A percentile compares a stretch with the other conserved stretches of the same genome.
Evolutionary conservation across 1,140 invertebrate genomes (phyloP).

Genomic region (Drosophila pseudoananassae): DNA sequence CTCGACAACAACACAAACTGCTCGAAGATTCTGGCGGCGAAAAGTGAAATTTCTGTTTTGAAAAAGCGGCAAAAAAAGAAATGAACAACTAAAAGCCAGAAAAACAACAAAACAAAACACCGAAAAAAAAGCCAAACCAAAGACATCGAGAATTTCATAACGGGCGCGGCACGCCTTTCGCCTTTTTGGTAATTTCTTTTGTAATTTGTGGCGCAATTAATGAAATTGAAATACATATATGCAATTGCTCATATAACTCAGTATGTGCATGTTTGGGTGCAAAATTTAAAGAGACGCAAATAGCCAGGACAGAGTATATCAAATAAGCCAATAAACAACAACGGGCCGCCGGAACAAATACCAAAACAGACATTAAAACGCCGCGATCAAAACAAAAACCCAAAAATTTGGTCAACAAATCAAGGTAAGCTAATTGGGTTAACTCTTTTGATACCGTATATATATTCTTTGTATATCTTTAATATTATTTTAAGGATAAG

Average conservation of each 20-base stretch:
- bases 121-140: slow-evolving; percentile 19
- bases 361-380: slow-evolving; percentile 51
- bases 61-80: slow-evolving; percentile 26
- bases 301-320: slow-evolving; percentile 35
- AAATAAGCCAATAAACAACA: slow-evolving; percentile 57
- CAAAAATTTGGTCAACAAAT: slow-evolving; percentile 47
- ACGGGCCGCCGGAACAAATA: slow-evolving; percentile 55
- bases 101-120: slow-evolving; percentile 13
- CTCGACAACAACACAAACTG: slow-evolving; percentile 29
- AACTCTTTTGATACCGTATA: slow-evolving; percentile 9
- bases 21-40: slow-evolving; percentile 51
- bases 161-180: slow-evolving; percentile 45
- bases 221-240: slow-evolving; percentile 60
- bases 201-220: slow-evolving; percentile 64
- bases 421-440: slow-evolving; percentile 13
- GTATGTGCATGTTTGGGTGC: slow-evolving; percentile 20
- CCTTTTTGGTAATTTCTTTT: slow-evolving; percentile 53
- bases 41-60: slow-evolving; percentile 61
- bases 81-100: slow-evolving; percentile 14
- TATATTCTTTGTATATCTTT: neutral
- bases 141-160: slow-evolving; percentile 51
- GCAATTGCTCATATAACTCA: slow-evolving; percentile 42
- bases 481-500: too few species aligned
- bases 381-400: slow-evolving; percentile 64
- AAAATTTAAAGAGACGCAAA: slow-evolving; percentile 56